A percentile compares a stretch with the other conserved stretches of the same genome.
Conservation (phyloP, 1,140 invertebrate species). For the Gonatopus flavifemur region DNA sequence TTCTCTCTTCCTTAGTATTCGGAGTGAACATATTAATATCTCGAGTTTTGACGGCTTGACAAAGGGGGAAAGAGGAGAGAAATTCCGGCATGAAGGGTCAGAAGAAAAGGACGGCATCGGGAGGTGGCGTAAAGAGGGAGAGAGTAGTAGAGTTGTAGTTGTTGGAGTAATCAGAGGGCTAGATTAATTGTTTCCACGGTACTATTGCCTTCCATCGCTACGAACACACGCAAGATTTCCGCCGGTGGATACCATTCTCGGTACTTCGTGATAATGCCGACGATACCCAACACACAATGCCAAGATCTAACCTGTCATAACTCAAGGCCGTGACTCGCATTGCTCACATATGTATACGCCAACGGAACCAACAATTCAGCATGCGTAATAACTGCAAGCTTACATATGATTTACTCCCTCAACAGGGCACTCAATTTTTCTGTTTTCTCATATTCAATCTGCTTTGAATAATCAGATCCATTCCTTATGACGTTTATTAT, state of each 20-base stretch:
- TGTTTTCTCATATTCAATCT: too few relatives aligned
- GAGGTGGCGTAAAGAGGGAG: constrained; percentile 5
- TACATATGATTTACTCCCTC: background rate
- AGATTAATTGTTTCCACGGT: constrained; percentile 58
- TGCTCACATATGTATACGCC: constrained; percentile 9
- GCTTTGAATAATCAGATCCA: too few relatives aligned
- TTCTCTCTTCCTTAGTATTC: constrained; percentile 38
- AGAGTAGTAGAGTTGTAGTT: constrained; percentile 11
- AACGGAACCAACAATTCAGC: constrained; percentile 5
- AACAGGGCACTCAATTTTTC: too few relatives aligned
- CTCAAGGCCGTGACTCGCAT: constrained; percentile 28
- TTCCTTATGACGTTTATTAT: too few relatives aligned
- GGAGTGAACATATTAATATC: constrained; percentile 56
- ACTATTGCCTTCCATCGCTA: constrained; percentile 37
- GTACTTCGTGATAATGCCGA: constrained; percentile 41
- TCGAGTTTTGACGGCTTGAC: constrained; percentile 54
- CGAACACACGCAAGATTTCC: constrained; percentile 28
- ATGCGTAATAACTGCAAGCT: background rate
- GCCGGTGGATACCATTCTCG: constrained; percentile 12
- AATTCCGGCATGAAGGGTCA: constrained; percentile 3
- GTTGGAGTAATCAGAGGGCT: constrained; percentile 52
- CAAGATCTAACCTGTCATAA: constrained; percentile 29
- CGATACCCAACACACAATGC: constrained; percentile 40
- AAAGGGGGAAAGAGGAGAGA: too few relatives aligned
- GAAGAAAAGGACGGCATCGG: constrained; percentile 17